phyloP scores from a whole-genome alignment of 2,797 vertebrate genomes.

The Chrosomus eos region DNA sequence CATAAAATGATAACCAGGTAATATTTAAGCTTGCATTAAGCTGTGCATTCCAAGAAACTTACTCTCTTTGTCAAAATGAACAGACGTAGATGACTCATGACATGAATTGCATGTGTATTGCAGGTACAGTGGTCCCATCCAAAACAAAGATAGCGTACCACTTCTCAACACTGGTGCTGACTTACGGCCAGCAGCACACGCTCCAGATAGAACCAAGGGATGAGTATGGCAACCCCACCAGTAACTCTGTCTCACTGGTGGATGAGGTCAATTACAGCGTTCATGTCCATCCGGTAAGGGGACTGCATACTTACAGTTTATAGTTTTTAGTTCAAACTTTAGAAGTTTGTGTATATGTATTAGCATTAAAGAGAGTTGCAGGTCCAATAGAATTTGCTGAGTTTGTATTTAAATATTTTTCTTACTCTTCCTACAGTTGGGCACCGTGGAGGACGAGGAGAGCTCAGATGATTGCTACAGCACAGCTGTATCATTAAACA shows the following conservation, averaged over 20 bases:
- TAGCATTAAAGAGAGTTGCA: not conserved
- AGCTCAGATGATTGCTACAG: slow-evolving; percentile 84
- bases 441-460: slow-evolving; percentile 90
- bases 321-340: not conserved
- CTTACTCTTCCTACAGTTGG: slow-evolving; percentile 77
- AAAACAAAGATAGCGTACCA: slow-evolving; percentile 98
- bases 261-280: slow-evolving; percentile 93
- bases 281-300: slow-evolving; percentile 87
- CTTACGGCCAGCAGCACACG: slow-evolving; percentile 90
- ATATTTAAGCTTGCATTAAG: not conserved
- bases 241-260: slow-evolving; percentile 88
- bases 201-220: slow-evolving; percentile 96
- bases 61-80: slow-evolving; percentile 16
- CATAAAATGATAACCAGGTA: not conserved
- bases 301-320: not conserved
- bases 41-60: not conserved
- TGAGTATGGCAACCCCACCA: slow-evolving; percentile 96
- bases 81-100: not conserved
- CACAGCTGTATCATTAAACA: slow-evolving; percentile 88
- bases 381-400: not conserved
- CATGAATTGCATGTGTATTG: slow-evolving; percentile 49
- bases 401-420: slow-evolving; percentile 14
- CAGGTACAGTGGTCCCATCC: slow-evolving; percentile 95
- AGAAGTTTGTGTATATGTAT: not conserved
- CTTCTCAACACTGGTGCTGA: slow-evolving; percentile 96